Conservation (phyloP, 2,888 invertebrate species). For the Drosophila maculinotata region DNA sequence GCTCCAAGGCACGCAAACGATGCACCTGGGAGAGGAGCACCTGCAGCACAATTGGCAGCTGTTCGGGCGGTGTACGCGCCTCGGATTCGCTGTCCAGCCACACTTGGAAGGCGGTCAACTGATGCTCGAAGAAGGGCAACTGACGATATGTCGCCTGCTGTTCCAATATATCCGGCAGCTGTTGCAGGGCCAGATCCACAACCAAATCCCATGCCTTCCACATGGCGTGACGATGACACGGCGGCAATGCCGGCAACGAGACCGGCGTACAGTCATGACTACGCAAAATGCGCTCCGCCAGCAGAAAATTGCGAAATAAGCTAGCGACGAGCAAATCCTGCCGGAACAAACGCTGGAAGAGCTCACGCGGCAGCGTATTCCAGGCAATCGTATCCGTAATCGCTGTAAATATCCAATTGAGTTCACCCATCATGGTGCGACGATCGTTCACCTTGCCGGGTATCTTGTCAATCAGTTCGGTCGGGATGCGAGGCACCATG, state of each 20-base stretch:
- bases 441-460: constrained; percentile 98
- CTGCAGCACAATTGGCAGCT: constrained; percentile 98
- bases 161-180: constrained; percentile 92
- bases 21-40: constrained; percentile 91
- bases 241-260: constrained; percentile 95
- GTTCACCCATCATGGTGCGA: constrained; percentile 98
- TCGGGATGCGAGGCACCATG: constrained; percentile 92
- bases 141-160: constrained; percentile 88
- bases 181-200: constrained; percentile 96
- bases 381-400: constrained; percentile 99
- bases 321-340: constrained; percentile 99
- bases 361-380: constrained; percentile 97
- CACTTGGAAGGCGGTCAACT: constrained; percentile 97
- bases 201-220: constrained; percentile 99
- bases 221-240: constrained; percentile 95
- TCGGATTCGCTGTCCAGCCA: constrained; percentile 87
- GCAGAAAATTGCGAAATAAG: constrained; percentile 97
- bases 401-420: constrained; percentile 99
- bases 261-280: constrained; percentile 99
- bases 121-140: constrained; percentile 98
- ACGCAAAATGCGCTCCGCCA: constrained; percentile 97
- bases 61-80: constrained; percentile 94
- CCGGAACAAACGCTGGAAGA: constrained; percentile 98
- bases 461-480: constrained; percentile 97
- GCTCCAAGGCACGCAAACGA: constrained; percentile 96